phyloP scores from a whole-genome alignment of 2,888 invertebrate genomes.

The Helleia helle region DNA sequence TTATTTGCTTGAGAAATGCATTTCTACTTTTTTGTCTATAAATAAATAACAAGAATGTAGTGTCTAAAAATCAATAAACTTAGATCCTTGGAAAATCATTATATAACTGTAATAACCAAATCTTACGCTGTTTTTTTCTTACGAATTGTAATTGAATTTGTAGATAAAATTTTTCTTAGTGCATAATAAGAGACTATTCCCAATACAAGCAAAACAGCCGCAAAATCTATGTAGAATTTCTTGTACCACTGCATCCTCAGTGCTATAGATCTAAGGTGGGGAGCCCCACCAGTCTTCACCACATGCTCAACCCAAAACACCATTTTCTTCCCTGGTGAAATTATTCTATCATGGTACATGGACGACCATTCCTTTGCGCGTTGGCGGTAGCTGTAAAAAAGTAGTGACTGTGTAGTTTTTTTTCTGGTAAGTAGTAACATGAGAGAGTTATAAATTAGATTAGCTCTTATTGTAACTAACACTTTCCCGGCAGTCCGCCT shows the following conservation, averaged over 20 bases:
- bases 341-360: conserved; percentile 22
- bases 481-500: too few species aligned
- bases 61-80: too few species aligned
- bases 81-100: too few species aligned
- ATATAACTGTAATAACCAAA: too few species aligned
- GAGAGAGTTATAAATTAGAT: too few species aligned
- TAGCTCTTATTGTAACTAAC: too few species aligned
- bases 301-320: conserved; percentile 25
- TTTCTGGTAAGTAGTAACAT: too few species aligned
- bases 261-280: conserved; percentile 12
- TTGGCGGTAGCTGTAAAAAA: conserved; percentile 9
- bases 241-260: not conserved
- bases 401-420: not conserved
- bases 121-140: not conserved
- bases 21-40: too few species aligned
- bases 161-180: not conserved
- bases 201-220: not conserved
- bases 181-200: not conserved
- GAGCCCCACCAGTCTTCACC: conserved; percentile 20
- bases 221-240: not conserved
- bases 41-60: too few species aligned
- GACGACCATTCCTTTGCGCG: conserved; percentile 12
- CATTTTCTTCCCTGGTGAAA: conserved; percentile 21
- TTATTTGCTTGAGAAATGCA: too few species aligned
- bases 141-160: not conserved